phyloP scores from a whole-genome alignment of 2,888 invertebrate genomes.

The Drosophila peninsularis region DNA sequence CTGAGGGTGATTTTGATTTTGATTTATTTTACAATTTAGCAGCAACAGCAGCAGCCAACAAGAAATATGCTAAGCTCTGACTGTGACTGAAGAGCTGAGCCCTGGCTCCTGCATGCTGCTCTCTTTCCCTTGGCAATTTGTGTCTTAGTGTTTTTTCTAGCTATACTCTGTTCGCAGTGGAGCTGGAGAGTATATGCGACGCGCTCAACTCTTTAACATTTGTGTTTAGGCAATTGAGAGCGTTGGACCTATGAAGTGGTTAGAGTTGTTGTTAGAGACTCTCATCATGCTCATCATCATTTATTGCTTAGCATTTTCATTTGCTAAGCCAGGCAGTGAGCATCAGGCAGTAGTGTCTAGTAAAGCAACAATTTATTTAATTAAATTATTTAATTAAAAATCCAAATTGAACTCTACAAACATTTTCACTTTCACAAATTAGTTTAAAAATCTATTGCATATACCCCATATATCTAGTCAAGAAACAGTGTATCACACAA shows the following conservation, averaged over 20 bases:
- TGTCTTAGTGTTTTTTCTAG: conserved; percentile 1
- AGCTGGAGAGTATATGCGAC: neutral
- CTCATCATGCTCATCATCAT: too few relatives aligned
- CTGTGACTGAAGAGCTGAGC: conserved; percentile 36
- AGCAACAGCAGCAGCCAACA: conserved; percentile 52
- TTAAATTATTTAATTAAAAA: too few relatives aligned
- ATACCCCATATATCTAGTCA: neutral
- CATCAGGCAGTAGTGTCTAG: too few relatives aligned
- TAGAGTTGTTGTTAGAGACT: too few relatives aligned
- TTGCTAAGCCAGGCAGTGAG: too few relatives aligned
- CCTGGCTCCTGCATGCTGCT: neutral
- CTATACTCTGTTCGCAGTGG: neutral
- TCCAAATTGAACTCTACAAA: neutral
- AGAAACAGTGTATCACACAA: neutral
- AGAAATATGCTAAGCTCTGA: conserved; percentile 55
- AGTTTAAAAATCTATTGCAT: neutral
- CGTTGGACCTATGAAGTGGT: too few relatives aligned
- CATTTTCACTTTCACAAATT: neutral
- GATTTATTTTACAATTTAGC: conserved; percentile 77
- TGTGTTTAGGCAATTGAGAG: too few relatives aligned
- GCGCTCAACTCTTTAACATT: neutral
- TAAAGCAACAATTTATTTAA: too few relatives aligned
- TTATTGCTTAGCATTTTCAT: too few relatives aligned
- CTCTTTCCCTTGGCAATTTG: neutral
- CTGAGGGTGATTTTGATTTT: conserved; percentile 60